Base-by-base conservation (phyloP, 2,797 vertebrate species). In the Esox masquinongy region DNA sequence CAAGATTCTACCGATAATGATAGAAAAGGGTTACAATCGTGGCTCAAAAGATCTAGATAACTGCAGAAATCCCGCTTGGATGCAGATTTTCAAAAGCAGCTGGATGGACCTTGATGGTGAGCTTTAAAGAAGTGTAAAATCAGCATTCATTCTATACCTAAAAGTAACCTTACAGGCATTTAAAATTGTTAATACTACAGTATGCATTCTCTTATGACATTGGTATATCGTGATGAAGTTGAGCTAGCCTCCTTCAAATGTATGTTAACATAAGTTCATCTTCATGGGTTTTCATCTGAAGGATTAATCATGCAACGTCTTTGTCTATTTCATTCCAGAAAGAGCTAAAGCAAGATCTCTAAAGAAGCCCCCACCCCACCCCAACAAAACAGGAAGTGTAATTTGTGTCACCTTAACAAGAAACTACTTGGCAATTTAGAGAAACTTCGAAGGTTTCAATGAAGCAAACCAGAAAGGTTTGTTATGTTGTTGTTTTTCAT, bases 331-430 rank as follows among this genome's bases (percentile, higher is more conserved):
- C 26, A 59, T 39, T 47, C 59, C 63, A 19, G 61, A 43, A 43
- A 59, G 75, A 79, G 74, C 71, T 86, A 84, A 83, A 84, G 77
- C 82, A 85, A 79, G 82, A 85, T 59, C 70, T 78, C 69, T 67
- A 79, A 81, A 77, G 70, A 74, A 85, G 71, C 43, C 39, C 39
- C 39, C 39, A 43, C 39, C 39, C 39, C 39, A 43, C 39, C 9
- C 69, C 43, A 82, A 82, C 51, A 78, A 17, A 78, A 29, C 72
- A 68, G n/a, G 31, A 74, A 77, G 69, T 74, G 80, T 78, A 73
- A 77, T 83, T 83, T 53, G 80, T 75, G 64, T 80, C 75, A 79
- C 78, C 77, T 82, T 78, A 74, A 77, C 64, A 79, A 86, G 78
- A 75, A 26, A 63, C 76, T 86, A 83, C 68, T 77, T 84, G 73